Evolutionary conservation across 2,888 invertebrate species (phyloP).

Genomic region (Loripinus fragilis): DNA sequence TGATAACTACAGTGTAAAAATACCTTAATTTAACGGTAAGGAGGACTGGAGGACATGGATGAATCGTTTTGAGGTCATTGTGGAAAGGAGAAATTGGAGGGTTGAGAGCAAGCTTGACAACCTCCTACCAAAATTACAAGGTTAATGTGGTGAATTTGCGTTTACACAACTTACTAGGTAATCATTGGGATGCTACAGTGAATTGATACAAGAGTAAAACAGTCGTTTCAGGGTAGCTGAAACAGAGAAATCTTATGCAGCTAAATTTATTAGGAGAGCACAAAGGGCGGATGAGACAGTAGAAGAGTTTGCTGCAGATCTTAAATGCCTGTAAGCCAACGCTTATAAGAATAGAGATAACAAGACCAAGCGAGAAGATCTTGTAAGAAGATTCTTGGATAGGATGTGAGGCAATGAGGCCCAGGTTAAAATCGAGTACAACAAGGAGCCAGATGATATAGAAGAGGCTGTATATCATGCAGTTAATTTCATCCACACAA

Average conservation of each 20-base stretch:
- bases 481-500: no score
- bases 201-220: constrained; percentile 34
- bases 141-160: constrained; percentile 44
- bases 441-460: no score
- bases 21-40: no score
- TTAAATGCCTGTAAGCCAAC: constrained; percentile 48
- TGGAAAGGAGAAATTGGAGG: constrained; percentile 14
- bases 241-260: constrained; percentile 32
- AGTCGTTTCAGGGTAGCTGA: constrained; percentile 43
- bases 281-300: constrained; percentile 25
- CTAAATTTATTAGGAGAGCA: no score
- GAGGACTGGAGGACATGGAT: constrained; percentile 42
- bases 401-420: constrained; percentile 37
- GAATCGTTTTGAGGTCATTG: constrained; percentile 31
- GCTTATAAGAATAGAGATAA: no score
- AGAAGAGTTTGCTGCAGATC: constrained; percentile 47
- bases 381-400: constrained; percentile 34
- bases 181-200: constrained; percentile 15
- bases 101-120: no score
- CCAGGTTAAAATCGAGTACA: constrained; percentile 29
- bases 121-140: constrained; percentile 42
- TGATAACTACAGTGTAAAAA: no score
- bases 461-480: no score
- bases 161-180: constrained; percentile 31
- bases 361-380: no score